Evolutionary conservation across 2,113 vertebrate genomes (phyloP).

Genomic region (Uropsilus gracilis): DNA sequence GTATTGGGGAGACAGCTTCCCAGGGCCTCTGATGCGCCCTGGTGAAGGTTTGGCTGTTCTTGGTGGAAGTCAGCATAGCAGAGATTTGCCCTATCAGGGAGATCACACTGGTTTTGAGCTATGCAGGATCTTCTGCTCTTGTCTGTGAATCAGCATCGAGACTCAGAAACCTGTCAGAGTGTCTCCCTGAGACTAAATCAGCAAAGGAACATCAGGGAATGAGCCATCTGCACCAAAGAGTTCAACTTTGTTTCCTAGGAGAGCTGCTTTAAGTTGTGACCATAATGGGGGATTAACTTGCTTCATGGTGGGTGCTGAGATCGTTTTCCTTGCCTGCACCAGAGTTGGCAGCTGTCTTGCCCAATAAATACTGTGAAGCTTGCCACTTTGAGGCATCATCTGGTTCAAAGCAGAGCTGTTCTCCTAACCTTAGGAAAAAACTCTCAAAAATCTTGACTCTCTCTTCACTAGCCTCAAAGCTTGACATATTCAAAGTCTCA

Average conservation of each 20-base stretch:
- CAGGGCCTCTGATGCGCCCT: background rate
- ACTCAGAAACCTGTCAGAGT: background rate
- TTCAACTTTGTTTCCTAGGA: slow-evolving; percentile 26
- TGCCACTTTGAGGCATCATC: slow-evolving; percentile 60
- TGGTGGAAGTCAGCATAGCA: background rate
- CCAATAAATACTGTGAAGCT: slow-evolving; percentile 67
- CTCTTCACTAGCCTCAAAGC: slow-evolving; percentile 15
- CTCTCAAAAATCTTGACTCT: slow-evolving; percentile 12
- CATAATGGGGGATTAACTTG: slow-evolving; percentile 64
- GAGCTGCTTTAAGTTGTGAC: slow-evolving; percentile 56
- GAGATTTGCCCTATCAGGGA: background rate
- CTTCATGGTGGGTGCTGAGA: slow-evolving; percentile 58
- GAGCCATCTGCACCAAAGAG: slow-evolving; percentile 28
- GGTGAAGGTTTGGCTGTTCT: background rate
- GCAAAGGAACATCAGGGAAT: background rate
- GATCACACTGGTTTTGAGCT: background rate
- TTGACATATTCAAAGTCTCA: background rate
- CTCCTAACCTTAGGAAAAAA: slow-evolving; percentile 27
- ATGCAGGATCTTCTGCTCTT: background rate
- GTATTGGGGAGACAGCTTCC: background rate
- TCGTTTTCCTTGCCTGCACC: slow-evolving; percentile 65
- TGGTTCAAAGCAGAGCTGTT: slow-evolving; percentile 61
- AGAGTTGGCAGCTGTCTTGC: slow-evolving; percentile 71
- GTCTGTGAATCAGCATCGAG: background rate
- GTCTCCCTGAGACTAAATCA: background rate